phyloP scores from a whole-genome alignment of 2,113 vertebrate genomes.

The Carassius auratus region DNA sequence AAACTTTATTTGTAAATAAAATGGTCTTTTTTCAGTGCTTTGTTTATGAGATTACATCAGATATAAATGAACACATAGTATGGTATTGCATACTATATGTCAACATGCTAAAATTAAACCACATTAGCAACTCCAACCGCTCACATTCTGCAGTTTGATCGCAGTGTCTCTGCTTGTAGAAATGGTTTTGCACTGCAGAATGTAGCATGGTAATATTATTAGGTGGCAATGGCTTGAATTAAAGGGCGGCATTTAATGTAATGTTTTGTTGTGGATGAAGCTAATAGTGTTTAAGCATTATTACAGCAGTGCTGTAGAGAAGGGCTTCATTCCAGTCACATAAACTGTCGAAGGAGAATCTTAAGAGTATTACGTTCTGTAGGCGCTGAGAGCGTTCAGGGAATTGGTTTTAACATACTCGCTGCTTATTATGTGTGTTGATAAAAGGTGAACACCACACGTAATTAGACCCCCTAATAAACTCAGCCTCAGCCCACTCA shows the following conservation, averaged over 20 bases:
- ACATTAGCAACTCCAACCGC: background rate
- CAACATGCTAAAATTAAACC: background rate
- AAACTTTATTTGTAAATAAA: background rate
- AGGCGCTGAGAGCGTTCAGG: background rate
- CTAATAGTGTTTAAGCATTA: background rate
- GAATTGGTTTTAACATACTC: conserved; percentile 37
- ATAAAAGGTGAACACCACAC: conserved; percentile 28
- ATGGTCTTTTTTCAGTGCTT: too few relatives aligned
- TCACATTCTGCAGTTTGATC: background rate
- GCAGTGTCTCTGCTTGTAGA: background rate
- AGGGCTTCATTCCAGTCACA: conserved; percentile 13
- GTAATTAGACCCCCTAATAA: conserved; percentile 36
- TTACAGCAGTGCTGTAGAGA: background rate
- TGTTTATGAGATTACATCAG: background rate
- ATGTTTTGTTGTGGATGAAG: background rate
- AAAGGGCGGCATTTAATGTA: background rate
- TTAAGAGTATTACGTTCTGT: conserved; percentile 1
- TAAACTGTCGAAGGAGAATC: conserved; percentile 8
- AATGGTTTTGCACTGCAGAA: background rate
- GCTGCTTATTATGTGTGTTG: conserved; percentile 19
- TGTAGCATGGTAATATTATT: background rate
- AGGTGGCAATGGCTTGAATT: background rate
- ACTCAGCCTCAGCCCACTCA: conserved; percentile 19
- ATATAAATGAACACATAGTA: background rate
- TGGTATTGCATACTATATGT: background rate